Evolutionary conservation across 2,888 invertebrate genomes (phyloP).

Genomic region (Polyommatus icarus): DNA sequence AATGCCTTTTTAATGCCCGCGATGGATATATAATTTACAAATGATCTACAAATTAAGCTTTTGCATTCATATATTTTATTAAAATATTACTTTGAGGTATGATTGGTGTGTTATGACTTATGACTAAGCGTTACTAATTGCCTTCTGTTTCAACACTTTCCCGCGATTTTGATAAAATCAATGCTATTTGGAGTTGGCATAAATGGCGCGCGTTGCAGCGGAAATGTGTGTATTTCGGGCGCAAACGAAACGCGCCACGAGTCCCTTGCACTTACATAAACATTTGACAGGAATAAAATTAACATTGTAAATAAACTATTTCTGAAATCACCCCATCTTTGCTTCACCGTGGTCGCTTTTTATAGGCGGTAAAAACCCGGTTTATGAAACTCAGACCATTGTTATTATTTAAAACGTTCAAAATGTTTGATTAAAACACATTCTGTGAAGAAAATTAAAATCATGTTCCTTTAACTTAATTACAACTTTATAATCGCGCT

Average conservation of each 20-base stretch:
- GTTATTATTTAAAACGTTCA: background rate
- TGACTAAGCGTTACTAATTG: background rate
- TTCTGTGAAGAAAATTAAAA: background rate
- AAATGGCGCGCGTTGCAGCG: constrained; percentile 12
- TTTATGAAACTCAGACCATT: background rate
- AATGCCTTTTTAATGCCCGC: no score
- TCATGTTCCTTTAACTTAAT: background rate
- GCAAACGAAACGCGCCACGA: constrained; percentile 14
- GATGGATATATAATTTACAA: no score
- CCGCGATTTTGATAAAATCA: background rate
- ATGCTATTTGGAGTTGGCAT: constrained; percentile 2
- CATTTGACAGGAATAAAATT: constrained; percentile 2
- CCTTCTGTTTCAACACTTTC: background rate
- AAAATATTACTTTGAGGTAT: no score
- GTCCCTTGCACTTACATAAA: constrained; percentile 24
- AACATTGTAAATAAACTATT: constrained; percentile 20
- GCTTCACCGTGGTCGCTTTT: background rate
- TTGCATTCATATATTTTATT: no score
- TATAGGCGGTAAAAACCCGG: background rate
- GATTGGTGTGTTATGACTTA: background rate
- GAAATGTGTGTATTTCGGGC: constrained; percentile 24
- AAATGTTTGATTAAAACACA: background rate
- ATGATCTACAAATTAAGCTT: no score
- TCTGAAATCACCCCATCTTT: constrained; percentile 16
- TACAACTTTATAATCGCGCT: background rate